Base-by-base conservation (phyloP, 2,888 invertebrate species). In the Ophion slaviceki region DNA sequence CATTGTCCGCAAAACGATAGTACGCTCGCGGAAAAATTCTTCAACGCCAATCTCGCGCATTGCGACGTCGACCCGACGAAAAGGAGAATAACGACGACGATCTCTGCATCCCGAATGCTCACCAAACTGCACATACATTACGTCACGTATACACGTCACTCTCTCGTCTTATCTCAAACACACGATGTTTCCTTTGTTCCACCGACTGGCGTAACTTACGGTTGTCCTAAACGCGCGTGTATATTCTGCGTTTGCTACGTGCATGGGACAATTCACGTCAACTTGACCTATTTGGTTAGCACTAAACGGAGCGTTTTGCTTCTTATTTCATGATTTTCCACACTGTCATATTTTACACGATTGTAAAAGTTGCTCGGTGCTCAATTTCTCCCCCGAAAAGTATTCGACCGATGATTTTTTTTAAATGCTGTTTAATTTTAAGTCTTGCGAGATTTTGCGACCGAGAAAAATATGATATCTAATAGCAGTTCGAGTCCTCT, bases 71-170 rank as follows among this genome's bases (percentile, higher is more conserved):
- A 24, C 45, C 40, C 53, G 47, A 78, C 67, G 32, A 62, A 57
- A 40, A 68, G 45, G 20, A 70, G 70, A 53, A 57, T 74, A 67
- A 28, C 68, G 59, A 78, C 59, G 61, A 78, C 78, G 78, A 78
- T 70, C 70, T 78, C 59, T 78, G 59, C 78, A 61, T n/a, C 78
- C 45, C 57, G 45, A 70, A 78, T 78, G 70, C 61, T 53, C 78
- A 70, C 57, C 61, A 68, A 61, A 68, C 78, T 78, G 70, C 45
- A 78, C 70, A 70, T 75, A 61, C 70, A 76, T 81, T 32, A 81
- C 68, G 81, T 81, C 81, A 81, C 78, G 75, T 80, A 78, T 68
- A 83, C 77, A 83, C 81, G 86, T 86, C 86, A 83, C 78, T 86
- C 86, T 83, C 66, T 62, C 84, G 75, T 86, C 84, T 86, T 86